Conservation (phyloP, 2,113 vertebrate genomes). For the Myotis lucifugus region DNA sequence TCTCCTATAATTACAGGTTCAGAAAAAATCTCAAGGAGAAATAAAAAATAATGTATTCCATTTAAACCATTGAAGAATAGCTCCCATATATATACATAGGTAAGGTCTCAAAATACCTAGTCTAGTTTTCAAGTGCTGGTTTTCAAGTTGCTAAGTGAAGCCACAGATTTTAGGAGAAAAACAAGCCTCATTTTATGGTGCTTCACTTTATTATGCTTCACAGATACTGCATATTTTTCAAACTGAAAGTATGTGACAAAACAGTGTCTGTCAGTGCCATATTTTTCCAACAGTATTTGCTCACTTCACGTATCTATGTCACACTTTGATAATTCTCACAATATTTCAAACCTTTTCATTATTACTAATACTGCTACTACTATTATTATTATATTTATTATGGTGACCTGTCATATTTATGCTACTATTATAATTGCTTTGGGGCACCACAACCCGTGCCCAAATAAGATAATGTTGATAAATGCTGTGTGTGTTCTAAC, state of each 20-base stretch:
- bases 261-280: neutral
- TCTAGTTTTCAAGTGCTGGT: neutral
- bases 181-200: neutral
- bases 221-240: neutral
- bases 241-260: neutral
- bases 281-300: neutral
- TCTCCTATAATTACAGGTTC: neutral
- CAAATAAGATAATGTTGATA: neutral
- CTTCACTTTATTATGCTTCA: neutral
- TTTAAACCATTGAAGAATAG: neutral
- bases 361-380: too few relatives aligned
- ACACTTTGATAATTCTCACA: neutral
- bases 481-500: neutral
- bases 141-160: conserved; percentile 23
- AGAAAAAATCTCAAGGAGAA: neutral
- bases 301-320: neutral
- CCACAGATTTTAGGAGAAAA: neutral
- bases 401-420: neutral
- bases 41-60: neutral
- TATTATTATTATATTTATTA: neutral
- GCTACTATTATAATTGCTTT: neutral
- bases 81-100: neutral
- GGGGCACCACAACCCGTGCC: neutral
- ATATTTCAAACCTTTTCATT: neutral
- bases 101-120: neutral